Percentiles rank a stretch among this genome's conserved stretches.
Evolutionary conservation across 1,140 invertebrate genomes (phyloP).

Genomic region (Babylonia areolata): DNA sequence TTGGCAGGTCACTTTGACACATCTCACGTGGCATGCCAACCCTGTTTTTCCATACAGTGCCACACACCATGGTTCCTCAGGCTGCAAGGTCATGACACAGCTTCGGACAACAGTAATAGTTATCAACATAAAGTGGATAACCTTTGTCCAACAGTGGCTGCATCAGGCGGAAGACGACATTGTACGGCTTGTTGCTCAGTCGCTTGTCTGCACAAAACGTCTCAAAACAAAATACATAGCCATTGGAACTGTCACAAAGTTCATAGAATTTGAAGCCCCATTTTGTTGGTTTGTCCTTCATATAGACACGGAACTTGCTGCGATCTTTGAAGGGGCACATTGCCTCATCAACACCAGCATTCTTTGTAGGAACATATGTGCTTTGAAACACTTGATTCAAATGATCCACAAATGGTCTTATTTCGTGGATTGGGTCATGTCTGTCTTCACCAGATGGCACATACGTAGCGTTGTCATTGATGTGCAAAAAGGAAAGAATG

Average conservation of each 20-base stretch:
- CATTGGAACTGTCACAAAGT: constrained; percentile 32
- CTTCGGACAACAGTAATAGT: constrained; percentile 30
- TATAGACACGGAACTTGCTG: constrained; percentile 44
- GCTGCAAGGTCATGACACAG: background rate
- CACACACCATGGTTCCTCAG: background rate
- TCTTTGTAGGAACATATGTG: constrained; percentile 21
- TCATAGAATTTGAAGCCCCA: constrained; percentile 49
- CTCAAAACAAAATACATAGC: constrained; percentile 33
- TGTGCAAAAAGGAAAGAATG: constrained; percentile 21
- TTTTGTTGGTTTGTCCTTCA: constrained; percentile 50
- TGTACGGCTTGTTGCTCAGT: constrained; percentile 26
- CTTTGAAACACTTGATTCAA: constrained; percentile 15
- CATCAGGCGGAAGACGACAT: constrained; percentile 29
- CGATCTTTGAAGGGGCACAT: constrained; percentile 45
- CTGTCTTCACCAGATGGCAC: background rate
- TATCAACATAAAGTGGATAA: constrained; percentile 22
- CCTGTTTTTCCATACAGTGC: constrained; percentile 36
- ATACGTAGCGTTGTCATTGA: constrained; percentile 16
- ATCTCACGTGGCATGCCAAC: constrained; percentile 6
- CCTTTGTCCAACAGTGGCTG: background rate
- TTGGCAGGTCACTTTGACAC: background rate
- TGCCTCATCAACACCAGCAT: constrained; percentile 48
- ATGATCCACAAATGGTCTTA: constrained; percentile 22
- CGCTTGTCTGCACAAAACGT: constrained; percentile 6
- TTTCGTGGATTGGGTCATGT: constrained; percentile 28